Conservation (phyloP, 92 coral and sea anemone genomes). For the Palythoa grandiflora region DNA sequence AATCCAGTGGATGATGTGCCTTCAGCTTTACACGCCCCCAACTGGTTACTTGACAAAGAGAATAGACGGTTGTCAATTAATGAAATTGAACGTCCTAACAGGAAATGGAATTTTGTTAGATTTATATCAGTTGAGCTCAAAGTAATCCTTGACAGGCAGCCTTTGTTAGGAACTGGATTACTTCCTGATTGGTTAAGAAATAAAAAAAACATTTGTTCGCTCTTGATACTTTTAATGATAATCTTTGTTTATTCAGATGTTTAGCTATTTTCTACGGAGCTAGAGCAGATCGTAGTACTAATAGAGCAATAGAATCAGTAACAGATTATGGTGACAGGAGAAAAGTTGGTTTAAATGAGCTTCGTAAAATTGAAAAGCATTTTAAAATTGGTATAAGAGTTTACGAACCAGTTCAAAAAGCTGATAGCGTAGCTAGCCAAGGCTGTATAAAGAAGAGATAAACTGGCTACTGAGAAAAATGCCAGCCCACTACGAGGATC, state of each 20-base stretch:
- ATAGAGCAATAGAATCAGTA: neutral
- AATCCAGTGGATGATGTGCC: neutral
- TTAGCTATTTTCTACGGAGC: neutral
- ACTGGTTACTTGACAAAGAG: slow-evolving; percentile 10
- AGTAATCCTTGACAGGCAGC: slow-evolving; percentile 17
- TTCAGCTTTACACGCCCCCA: neutral
- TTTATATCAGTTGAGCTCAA: slow-evolving; percentile 8
- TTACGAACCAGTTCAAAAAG: neutral
- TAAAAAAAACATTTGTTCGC: neutral
- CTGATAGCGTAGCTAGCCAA: too few species aligned
- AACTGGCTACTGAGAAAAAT: neutral
- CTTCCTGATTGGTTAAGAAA: neutral
- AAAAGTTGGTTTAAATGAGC: neutral
- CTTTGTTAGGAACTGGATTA: neutral
- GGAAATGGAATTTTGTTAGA: slow-evolving; percentile 6
- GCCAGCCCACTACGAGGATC: neutral
- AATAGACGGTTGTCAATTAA: slow-evolving; percentile 1
- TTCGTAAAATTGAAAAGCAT: neutral
- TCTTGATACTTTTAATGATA: neutral
- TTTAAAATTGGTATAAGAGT: neutral
- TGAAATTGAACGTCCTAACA: slow-evolving; percentile 23
- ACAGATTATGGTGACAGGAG: too few species aligned
- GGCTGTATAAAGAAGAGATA: neutral
- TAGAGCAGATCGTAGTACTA: neutral
- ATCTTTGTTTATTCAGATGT: neutral